A percentile compares a stretch with the other conserved stretches of the same genome.
These are phyloP conservation scores for Helogale parvula DNA, from an alignment of 2,113 vertebrate genomes.

Conservation along the genomic window DNA sequence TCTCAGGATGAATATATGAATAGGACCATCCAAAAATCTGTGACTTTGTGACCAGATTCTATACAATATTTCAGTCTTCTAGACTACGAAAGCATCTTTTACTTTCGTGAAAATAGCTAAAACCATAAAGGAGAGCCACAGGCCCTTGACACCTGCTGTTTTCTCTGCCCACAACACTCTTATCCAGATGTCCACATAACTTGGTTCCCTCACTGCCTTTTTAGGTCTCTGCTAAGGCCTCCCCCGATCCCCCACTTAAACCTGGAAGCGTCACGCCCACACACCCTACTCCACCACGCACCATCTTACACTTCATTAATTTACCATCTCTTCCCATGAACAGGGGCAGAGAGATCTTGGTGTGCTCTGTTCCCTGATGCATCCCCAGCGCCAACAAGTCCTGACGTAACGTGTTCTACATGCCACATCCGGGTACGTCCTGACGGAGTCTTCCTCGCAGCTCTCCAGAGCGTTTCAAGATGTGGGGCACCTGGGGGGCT, in stretches of 20 bases:
- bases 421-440: background rate
- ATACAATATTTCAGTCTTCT: background rate
- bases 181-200: background rate
- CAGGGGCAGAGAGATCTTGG: too few species aligned
- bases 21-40: background rate
- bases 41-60: background rate
- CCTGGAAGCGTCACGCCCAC: background rate
- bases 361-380: too few species aligned
- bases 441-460: background rate
- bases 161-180: background rate
- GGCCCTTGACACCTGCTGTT: background rate
- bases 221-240: background rate
- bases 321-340: background rate
- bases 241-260: too few species aligned
- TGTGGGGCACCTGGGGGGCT: too few species aligned
- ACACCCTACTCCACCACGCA: background rate
- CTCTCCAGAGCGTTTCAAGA: background rate
- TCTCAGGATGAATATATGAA: fast-evolving
- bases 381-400: background rate
- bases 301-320: background rate
- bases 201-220: background rate
- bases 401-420: background rate
- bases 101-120: background rate
- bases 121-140: background rate
- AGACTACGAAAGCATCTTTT: background rate